Base-by-base conservation (phyloP, 2,797 vertebrate species). In the Melanotaenia maccullochi region DNA sequence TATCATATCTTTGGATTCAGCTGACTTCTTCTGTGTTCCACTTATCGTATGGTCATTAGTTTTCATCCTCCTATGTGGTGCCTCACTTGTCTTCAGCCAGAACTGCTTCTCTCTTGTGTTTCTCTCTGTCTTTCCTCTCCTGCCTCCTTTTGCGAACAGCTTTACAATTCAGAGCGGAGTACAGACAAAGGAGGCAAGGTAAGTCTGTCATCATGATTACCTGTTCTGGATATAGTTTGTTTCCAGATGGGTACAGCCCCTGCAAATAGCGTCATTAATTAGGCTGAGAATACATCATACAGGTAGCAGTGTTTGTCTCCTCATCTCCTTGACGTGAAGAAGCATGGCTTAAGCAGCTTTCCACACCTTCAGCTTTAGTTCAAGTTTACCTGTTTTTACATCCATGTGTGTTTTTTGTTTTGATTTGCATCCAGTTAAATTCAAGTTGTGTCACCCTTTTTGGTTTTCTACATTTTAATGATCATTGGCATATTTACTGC, bases 161-260 rank as follows among this genome's bases (percentile, higher is more conserved):
- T 95, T 69, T 95, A 93, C 85, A 93, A 78, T 73, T 91, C 80
- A 59, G 92, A 93, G 75, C 87, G 90, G 55, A 78, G 81, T 65
- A 74, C 87, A 77, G 92, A 93, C 66, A 92, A 92, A 90, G 93
- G 90, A 87, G 71, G 84, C 40, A 95, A 95, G 92, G 94, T 94
- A 90, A 80, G 94, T 68, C 44, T 35, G 0, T 40, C 51, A 16
- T 44, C 58, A 47, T 73, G 59, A 62, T 75, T 56, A 47, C 58
- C 68, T 78, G 22, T 14, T 51, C 3, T 63, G 20, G 12, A 6
- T n/a, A 11, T 24, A 35, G 61, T 57, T 65, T 51, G 24, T 68
- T 33, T 60, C 28, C 54, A 59, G 28, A 28, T 65, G 28, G 59
- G 59, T 76, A 64, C 22, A 28, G 7, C 52, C 51, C 38, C 33